Base-by-base conservation (phyloP, 2,113 vertebrate species). In the Sphyrna mokarran region DNA sequence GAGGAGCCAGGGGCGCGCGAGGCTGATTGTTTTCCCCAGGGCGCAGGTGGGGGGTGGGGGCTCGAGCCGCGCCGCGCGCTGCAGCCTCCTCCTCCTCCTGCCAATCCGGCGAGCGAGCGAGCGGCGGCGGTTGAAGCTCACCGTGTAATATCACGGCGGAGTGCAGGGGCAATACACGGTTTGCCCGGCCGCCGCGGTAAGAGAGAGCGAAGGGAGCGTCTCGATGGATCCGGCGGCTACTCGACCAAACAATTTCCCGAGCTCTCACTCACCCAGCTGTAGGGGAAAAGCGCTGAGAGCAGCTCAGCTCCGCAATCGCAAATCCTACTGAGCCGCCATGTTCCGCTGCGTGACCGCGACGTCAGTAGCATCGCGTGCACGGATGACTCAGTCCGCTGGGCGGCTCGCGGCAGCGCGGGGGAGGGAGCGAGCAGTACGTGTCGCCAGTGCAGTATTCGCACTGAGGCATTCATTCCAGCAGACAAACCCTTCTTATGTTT, bases 41-140 rank as follows among this genome's bases (percentile, higher is more conserved):
- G 58, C 69, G 14, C 89, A 95, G 90, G 66, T 37, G 95, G 95
- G 69, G 96, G n/a, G n/a, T n/a, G n/a, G 95, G 72, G 72, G 72
- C 72, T 76, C 72, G 29, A 33, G n/a, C 96, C 26, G 96, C 95
- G 7, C 76, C 95, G 96, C 8, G n/a, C 95, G 66, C 96, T 91
- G 96, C 97, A 11, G 3, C 66, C 66, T 0, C 97, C 97, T 97
- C 97, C 97, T 97, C 97, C 97, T 97, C 95, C 97, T 97, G 96
- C 96, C 96, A 97, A 96, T 97, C 96, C 96, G 97, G 96, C 96
- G 5, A 54, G 97, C 96, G 5, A 54, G 97, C 97, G 96, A 97
- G 96, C 96, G 87, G 96, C 97, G 97, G 97, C 97, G 89, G 96
- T 94, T 95, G 96, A 96, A 96, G 96, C 96, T 96, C 96, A 16